Base-by-base conservation (phyloP, 2,113 vertebrate genomes). In the Pituophis catenifer region DNA sequence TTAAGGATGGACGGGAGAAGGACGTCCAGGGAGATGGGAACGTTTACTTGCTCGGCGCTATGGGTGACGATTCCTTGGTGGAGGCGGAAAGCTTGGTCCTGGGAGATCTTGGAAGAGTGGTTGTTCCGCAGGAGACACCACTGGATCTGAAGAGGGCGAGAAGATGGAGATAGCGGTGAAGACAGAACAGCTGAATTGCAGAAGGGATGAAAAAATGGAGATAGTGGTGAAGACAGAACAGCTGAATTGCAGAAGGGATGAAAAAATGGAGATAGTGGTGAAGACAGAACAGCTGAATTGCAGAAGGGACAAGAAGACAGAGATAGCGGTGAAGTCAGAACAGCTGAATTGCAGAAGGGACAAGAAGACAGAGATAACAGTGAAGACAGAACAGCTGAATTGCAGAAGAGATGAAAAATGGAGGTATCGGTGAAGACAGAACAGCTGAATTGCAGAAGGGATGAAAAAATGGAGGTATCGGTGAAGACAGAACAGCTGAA, bases 61-160 rank as follows among this genome's bases (percentile, higher is more conserved):
- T 98, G 99, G 94, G 98, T 99, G 93, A 99, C 98, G 94, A 99
- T 97, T 92, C 99, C 99, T 65, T 99, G 99, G 95, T 99, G 99
- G 93, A 99, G 98, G n/a, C 99, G 97, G 86, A 99, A 98, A 33
- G 98, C 99, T 97, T 99, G 98, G 6, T 98, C 98, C 97, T 99
- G 98, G 38, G 98, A 98, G 95, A 98, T 98, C 1, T 98, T 98
- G 94, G 99, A 98, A 2, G 98, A 98, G 95, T 99, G 98, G 96
- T 98, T 98, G 96, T 99, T 99, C 96, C 99, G 98, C 95, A 99
- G 98, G 92, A 99, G 97, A 85, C 98, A 98, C 54, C 98, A 98
- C 95, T 99, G 98, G 97, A 99, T 99, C 99, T 99, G 96, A 55
- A 29, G 92, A 1, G 3, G 13, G 65, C 5, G 19, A 54, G 53